phyloP scores from a whole-genome alignment of 2,888 invertebrate species.

The Philonicus albiceps region DNA sequence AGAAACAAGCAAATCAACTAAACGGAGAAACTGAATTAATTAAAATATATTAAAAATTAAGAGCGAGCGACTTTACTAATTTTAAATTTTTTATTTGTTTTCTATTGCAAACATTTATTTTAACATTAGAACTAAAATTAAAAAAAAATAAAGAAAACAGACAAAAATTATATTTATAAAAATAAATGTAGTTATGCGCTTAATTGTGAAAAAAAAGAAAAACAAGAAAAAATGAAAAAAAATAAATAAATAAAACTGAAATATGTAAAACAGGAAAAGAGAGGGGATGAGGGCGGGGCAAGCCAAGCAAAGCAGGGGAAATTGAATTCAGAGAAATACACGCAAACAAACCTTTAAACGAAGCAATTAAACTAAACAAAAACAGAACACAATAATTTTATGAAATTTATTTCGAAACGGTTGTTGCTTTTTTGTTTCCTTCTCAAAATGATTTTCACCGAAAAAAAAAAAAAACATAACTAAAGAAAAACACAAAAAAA shows the following conservation, averaged over 20 bases:
- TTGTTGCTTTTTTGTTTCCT: neutral
- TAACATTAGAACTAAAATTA: neutral
- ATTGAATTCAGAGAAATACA: neutral
- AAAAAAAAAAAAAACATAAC: neutral
- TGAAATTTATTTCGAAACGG: neutral
- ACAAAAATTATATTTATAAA: conserved; percentile 15
- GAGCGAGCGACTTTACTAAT: too few relatives aligned
- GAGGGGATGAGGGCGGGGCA: neutral
- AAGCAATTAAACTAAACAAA: neutral
- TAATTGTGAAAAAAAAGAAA: neutral
- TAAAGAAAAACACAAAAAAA: too few relatives aligned
- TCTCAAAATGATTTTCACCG: neutral
- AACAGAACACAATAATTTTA: neutral
- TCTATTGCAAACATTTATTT: neutral
- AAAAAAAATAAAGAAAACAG: neutral
- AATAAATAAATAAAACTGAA: too few relatives aligned
- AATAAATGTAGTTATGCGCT: conserved; percentile 32
- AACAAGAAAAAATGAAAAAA: neutral
- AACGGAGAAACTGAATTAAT: neutral
- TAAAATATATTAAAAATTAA: too few relatives aligned
- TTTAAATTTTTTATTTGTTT: neutral
- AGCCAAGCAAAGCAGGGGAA: neutral
- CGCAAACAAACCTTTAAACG: too few relatives aligned
- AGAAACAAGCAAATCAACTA: neutral
- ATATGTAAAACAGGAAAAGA: neutral